phyloP scores from a whole-genome alignment of 2,797 vertebrate species.

The Notolepis coatsorum region DNA sequence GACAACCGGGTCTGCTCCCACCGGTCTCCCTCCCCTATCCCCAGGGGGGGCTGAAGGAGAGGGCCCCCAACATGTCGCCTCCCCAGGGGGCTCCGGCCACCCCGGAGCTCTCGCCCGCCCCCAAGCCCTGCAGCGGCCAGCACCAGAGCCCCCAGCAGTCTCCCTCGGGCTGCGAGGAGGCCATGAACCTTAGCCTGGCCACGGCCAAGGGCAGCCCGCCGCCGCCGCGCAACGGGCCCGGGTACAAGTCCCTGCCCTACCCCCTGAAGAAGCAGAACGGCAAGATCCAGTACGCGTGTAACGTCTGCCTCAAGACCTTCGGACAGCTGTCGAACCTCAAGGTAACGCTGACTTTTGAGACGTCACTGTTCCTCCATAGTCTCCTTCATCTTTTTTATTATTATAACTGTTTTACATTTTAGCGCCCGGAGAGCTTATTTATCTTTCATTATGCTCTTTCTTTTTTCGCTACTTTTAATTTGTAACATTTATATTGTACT shows the following conservation, averaged over 20 bases:
- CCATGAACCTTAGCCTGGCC: constrained; percentile 77
- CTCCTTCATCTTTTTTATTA: not conserved
- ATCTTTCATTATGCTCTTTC: too few species aligned
- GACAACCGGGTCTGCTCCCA: constrained; percentile 52
- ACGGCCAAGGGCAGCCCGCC: constrained; percentile 48
- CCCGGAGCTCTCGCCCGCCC: constrained; percentile 76
- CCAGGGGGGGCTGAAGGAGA: constrained; percentile 75
- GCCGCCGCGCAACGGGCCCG: constrained; percentile 46
- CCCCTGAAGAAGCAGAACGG: constrained; percentile 86
- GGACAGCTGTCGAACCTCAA: constrained; percentile 93
- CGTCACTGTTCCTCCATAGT: too few species aligned
- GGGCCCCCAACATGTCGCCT: constrained; percentile 67
- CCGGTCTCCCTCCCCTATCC: constrained; percentile 52
- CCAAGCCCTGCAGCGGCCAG: constrained; percentile 46
- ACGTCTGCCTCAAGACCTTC: constrained; percentile 87
- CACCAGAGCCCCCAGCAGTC: constrained; percentile 43
- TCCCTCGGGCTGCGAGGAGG: constrained; percentile 68
- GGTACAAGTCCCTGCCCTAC: constrained; percentile 78
- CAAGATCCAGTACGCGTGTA: constrained; percentile 89
- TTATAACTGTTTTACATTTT: not conserved
- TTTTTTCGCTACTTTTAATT: too few species aligned
- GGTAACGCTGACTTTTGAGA: too few species aligned
- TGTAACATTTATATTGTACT: too few species aligned
- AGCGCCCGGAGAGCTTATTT: not conserved
- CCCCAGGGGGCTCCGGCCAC: constrained; percentile 70